A percentile compares a stretch with the other conserved stretches of the same genome.
Conservation (phyloP, 2,888 invertebrate genomes). For the Crioceris asparagi region DNA sequence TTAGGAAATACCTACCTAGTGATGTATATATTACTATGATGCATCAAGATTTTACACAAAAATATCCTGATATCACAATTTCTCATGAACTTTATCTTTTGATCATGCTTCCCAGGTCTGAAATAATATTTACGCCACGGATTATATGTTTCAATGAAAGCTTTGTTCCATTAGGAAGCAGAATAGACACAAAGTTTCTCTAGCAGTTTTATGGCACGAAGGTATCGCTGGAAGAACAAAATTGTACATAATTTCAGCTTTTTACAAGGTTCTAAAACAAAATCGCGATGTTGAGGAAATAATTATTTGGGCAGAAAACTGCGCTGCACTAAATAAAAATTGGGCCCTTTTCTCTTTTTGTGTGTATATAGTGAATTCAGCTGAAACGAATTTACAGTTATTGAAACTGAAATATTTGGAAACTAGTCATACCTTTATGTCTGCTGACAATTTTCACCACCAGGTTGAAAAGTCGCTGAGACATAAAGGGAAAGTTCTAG, state of each 20-base stretch:
- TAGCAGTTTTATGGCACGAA: too few relatives aligned
- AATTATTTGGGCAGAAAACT: constrained; percentile 14
- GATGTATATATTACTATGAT: too few relatives aligned
- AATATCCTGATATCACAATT: too few relatives aligned
- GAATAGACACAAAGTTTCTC: too few relatives aligned
- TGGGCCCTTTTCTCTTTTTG: constrained; percentile 12
- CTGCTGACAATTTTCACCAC: constrained; percentile 11
- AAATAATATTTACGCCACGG: too few relatives aligned
- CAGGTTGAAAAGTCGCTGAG: constrained; percentile 11
- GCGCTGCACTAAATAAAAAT: constrained; percentile 15
- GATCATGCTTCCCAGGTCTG: too few relatives aligned
- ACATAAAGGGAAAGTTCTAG: constrained; percentile 8
- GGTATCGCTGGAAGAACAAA: constrained; percentile 24
- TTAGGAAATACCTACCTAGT: too few relatives aligned
- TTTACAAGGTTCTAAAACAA: too few relatives aligned
- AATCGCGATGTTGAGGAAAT: constrained; percentile 8
- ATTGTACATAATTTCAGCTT: constrained; percentile 17
- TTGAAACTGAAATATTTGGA: constrained; percentile 8
- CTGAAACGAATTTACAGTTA: constrained; percentile 4
- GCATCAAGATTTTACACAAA: too few relatives aligned
- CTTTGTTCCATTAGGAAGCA: too few relatives aligned
- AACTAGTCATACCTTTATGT: constrained; percentile 12
- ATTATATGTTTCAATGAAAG: too few relatives aligned
- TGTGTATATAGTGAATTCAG: constrained; percentile 12
- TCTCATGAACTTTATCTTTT: too few relatives aligned